Evolutionary conservation across 2,888 invertebrate species (phyloP), one percentile per base, ranked within the genome.

Genomic region (Kuschelorhynchus macadamiae): DNA sequence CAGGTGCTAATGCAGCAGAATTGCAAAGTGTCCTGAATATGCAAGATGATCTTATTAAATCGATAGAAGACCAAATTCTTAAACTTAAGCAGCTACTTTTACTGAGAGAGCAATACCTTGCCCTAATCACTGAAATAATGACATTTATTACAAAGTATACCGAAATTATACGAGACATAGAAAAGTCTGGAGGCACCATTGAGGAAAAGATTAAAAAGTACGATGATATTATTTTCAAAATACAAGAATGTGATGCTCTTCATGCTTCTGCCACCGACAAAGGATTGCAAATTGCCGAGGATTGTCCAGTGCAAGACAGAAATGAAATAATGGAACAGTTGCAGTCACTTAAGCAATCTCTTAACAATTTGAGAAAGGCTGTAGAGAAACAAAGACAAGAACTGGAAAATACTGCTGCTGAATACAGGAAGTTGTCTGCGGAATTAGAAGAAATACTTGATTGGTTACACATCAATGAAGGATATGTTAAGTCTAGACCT

Each of bases 201-300:
- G 92, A 94, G 80, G 94, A 95, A 41, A 95, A 95, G 80, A 94
- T 96, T 55, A 92, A 92, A 77, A 90, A 92, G 56, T 96, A 95
- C 76, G 94, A 95, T 78, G 92, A 94, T 73, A 90, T 94, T 0
- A 93, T 96, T 71, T 84, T 89, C 0, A 94, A 93, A 79, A 94
- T 96, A 56, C 95, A 95, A 84, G 95, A 95, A 77, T 95, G 94
- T 80, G 96, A 96, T 82, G 96, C 95, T 8, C 86, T 92, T 32
- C 83, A 97, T 7, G 93, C 95, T 0, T 90, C 93, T 3, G 95
- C 96, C 0, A 91, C 91, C 11, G 97, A 97, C 79, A 96, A 96
- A 81, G 97, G 96, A 0, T 94, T 95, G 78, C 94, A 95, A 81
- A 96, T 97, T 30, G 95, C 95, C 0, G 91, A 92, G 0, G 96